Evolutionary conservation across 2,113 vertebrate species (phyloP).

Genomic region (Podiceps cristatus): DNA sequence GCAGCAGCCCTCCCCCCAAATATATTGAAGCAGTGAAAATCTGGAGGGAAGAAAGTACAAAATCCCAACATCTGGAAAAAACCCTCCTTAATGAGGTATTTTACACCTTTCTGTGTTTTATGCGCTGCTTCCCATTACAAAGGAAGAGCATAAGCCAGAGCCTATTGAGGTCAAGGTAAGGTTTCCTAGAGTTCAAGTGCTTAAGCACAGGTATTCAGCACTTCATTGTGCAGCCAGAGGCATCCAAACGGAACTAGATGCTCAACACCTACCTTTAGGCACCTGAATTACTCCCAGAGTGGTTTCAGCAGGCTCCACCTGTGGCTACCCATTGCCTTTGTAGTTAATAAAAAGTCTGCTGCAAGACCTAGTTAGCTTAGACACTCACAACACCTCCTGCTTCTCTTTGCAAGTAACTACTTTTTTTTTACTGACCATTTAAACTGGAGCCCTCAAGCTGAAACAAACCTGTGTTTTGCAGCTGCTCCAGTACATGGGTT

Average conservation of each 20-base stretch:
- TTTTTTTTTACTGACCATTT: too few species aligned
- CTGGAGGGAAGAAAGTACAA: not conserved
- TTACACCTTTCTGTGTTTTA: not conserved
- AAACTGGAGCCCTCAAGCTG: not conserved
- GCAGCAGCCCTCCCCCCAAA: not conserved
- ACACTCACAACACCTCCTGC: not conserved
- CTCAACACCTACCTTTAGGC: not conserved
- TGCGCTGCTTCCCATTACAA: not conserved
- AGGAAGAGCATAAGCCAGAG: not conserved
- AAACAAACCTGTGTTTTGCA: not conserved
- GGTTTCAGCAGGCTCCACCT: not conserved
- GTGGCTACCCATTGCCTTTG: not conserved
- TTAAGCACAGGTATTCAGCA: rapidly evolving
- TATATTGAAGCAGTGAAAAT: not conserved
- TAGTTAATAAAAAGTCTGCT: not conserved
- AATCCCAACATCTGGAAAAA: not conserved
- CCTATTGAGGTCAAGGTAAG: not conserved
- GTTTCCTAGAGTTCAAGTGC: not conserved
- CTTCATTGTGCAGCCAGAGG: not conserved
- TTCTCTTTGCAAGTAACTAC: not conserved
- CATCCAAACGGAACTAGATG: not conserved
- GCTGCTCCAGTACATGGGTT: not conserved
- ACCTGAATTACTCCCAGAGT: not conserved
- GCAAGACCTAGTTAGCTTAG: too few species aligned
- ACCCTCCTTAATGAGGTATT: not conserved